Percentiles rank a stretch among this genome's conserved stretches.
These are phyloP conservation scores for Eupithecia exiguata DNA, from an alignment of 2,888 invertebrate genomes.

Conservation along the genomic window DNA sequence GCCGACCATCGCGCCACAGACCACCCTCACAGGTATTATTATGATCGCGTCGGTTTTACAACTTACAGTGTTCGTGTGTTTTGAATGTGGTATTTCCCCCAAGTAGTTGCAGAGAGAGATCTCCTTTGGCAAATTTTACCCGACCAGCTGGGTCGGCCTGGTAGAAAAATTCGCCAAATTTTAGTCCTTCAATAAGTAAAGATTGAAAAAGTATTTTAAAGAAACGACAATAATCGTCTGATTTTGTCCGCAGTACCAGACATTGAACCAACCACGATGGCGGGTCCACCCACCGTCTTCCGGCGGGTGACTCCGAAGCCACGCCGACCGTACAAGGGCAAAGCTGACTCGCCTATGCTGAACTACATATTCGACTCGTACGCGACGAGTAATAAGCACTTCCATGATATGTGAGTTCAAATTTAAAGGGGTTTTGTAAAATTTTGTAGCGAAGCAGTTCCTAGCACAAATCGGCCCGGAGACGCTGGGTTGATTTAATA, in stretches of 20 bases:
- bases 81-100: too few species aligned
- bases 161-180: too few species aligned
- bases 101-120: too few species aligned
- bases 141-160: too few species aligned
- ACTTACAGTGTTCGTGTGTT: too few species aligned
- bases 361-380: slow-evolving; percentile 89
- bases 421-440: background rate
- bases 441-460: background rate
- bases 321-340: slow-evolving; percentile 64
- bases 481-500: too few species aligned
- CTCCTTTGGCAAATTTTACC: too few species aligned
- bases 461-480: background rate
- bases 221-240: background rate
- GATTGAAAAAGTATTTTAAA: background rate
- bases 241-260: slow-evolving; percentile 48
- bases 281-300: slow-evolving; percentile 64
- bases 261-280: slow-evolving; percentile 56
- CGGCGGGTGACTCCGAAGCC: slow-evolving; percentile 63
- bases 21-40: slow-evolving; percentile 61
- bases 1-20: slow-evolving; percentile 69
- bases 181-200: background rate
- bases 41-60: too few species aligned
- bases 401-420: slow-evolving; percentile 84
- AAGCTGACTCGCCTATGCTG: slow-evolving; percentile 88
- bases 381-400: slow-evolving; percentile 87